These are phyloP conservation scores for Stenurella melanura DNA, from an alignment of 2,888 invertebrate genomes.

Conservation along the genomic window DNA sequence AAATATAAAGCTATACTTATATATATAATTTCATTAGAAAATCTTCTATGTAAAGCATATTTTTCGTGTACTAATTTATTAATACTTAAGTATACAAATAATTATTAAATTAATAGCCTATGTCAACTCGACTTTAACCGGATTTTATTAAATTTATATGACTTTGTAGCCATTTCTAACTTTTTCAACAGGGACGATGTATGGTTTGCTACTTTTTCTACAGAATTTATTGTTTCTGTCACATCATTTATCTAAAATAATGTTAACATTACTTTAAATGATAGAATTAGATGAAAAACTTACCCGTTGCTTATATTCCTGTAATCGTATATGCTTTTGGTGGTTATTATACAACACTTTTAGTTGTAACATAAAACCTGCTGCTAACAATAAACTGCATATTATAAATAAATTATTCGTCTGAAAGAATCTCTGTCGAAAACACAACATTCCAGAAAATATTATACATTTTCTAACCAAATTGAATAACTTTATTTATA, in stretches of 20 bases:
- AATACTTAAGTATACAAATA: constrained; percentile 24
- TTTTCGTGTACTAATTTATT: constrained; percentile 10
- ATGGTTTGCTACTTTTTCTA: constrained; percentile 57
- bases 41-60: constrained; percentile 36
- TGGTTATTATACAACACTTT: constrained; percentile 62
- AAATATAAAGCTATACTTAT: constrained; percentile 38
- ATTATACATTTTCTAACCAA: constrained; percentile 39
- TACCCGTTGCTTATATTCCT: constrained; percentile 61
- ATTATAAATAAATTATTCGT: constrained; percentile 62
- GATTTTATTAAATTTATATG: constrained; percentile 40
- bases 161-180: constrained; percentile 50
- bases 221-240: constrained; percentile 54
- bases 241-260: constrained; percentile 60
- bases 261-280: not conserved
- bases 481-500: constrained; percentile 10
- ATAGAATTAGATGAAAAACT: constrained; percentile 35
- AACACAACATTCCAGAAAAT: constrained; percentile 51
- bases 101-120: constrained; percentile 20
- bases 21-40: constrained; percentile 32
- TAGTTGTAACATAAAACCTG: constrained; percentile 62
- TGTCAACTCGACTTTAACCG: constrained; percentile 46
- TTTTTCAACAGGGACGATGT: constrained; percentile 55
- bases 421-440: constrained; percentile 59
- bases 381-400: constrained; percentile 59
- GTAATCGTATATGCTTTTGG: constrained; percentile 60